These are phyloP conservation scores for Xiphophorus birchmanni DNA, from an alignment of 2,797 vertebrate genomes.

Conservation along the genomic window DNA sequence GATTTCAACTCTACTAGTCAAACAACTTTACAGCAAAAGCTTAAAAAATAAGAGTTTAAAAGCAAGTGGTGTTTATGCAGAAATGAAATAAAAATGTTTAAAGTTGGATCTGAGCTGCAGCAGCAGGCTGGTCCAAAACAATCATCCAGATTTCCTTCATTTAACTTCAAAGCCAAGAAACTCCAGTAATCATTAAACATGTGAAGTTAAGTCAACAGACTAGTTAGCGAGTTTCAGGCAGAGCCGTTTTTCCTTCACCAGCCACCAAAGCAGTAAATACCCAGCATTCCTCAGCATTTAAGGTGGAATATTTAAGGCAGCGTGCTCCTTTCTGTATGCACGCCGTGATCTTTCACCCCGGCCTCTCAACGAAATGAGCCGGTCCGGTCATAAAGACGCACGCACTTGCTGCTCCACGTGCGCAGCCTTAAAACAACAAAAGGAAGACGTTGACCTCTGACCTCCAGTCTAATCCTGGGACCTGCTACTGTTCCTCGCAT, in stretches of 20 bases:
- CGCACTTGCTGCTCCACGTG: conserved; percentile 38
- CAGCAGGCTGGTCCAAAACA: no score
- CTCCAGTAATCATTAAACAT: background rate
- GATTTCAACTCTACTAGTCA: background rate
- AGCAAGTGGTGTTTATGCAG: background rate
- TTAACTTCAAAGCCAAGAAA: background rate
- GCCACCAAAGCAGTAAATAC: background rate
- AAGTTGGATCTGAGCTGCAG: background rate
- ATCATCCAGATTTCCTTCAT: background rate
- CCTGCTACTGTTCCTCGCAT: conserved; percentile 63
- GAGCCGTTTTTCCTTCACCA: background rate
- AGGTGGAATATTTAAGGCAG: conserved; percentile 36
- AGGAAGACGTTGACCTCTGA: conserved; percentile 63
- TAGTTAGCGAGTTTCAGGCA: background rate
- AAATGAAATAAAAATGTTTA: background rate
- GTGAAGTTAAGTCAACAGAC: background rate
- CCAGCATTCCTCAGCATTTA: conserved; percentile 33
- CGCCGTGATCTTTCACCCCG: conserved; percentile 1
- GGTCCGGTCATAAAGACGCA: conserved; percentile 36
- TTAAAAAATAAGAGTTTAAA: background rate
- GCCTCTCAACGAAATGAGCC: conserved; percentile 38
- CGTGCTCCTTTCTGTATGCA: conserved; percentile 1
- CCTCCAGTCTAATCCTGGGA: conserved; percentile 57
- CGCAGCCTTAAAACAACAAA: conserved; percentile 48
- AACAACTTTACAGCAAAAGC: background rate